A percentile compares a stretch with the other conserved stretches of the same genome.
Evolutionary conservation across 2,888 invertebrate species (phyloP).

Genomic region (Drosophila neotestacea): DNA sequence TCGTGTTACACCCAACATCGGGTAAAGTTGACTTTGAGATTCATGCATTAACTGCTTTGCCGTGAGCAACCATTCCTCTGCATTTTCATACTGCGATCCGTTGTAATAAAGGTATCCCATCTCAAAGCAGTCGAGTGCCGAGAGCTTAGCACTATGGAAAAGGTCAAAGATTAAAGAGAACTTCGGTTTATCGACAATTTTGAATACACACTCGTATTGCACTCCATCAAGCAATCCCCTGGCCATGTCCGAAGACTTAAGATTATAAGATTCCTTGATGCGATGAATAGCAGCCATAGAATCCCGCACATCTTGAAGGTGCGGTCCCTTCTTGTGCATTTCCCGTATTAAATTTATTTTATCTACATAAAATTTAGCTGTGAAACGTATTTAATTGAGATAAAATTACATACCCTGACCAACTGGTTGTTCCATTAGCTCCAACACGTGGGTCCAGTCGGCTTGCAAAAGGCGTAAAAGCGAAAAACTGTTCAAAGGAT

Average conservation of each 20-base stretch:
- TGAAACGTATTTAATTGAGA: background rate
- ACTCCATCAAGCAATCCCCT: conserved; percentile 93
- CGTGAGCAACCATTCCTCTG: conserved; percentile 35
- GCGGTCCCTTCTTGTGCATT: conserved; percentile 16
- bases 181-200: no score
- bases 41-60: conserved; percentile 1
- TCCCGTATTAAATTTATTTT: conserved; percentile 31
- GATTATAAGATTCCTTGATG: conserved; percentile 94
- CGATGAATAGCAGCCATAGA: conserved; percentile 86
- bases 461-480: conserved; percentile 49
- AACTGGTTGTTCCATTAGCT: conserved; percentile 20
- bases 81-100: background rate
- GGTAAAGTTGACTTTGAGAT: background rate
- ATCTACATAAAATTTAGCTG: conserved; percentile 16
- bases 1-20: conserved; percentile 4
- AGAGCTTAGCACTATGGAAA: conserved; percentile 30
- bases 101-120: conserved; percentile 37
- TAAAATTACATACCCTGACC: conserved; percentile 33
- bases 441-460: conserved; percentile 44
- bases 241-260: conserved; percentile 92
- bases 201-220: conserved; percentile 88
- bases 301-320: conserved; percentile 10
- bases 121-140: conserved; percentile 46
- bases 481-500: conserved; percentile 54
- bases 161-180: no score